Evolutionary conservation across 2,797 vertebrate genomes (phyloP), one percentile per base, ranked within the genome.

Genomic region (Oreochromis grahami): DNA sequence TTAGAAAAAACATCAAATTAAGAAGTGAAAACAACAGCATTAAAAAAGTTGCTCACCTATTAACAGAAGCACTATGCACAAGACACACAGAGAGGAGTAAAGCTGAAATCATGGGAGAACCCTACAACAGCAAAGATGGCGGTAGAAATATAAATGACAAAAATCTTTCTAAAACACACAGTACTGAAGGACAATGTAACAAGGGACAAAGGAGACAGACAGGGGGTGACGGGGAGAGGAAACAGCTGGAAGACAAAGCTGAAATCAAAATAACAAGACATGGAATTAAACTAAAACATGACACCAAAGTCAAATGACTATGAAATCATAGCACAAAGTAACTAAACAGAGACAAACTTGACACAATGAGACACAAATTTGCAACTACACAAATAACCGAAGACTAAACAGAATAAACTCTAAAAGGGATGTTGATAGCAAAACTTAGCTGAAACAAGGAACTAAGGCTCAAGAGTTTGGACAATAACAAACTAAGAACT

Each of bases 141-240:
- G 1, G 63, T 68, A 68, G n/a, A 0, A 21, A 41, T 68, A 41
- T 68, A 41, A 65, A 15, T 3, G 21, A 45, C 65, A 70, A 26
- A 70, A 26, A 45, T 3, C 14, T 45, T 70, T 45, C 56, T 58
- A 19, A 58, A 58, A 8, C 34, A 63, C 17, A 63, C 58, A 38
- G 34, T 19, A 63, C 58, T 38, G 58, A 63, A 63, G 19, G 58
- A 38, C 58, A 63, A 38, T n/a, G 19, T 36, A 36, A 63, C 19
- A 4, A 38, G 19, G 58, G 58, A 63, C 58, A 63, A 63, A 21
- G 58, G n/a, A 36, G 19, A 63, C 58, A 63, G 58, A 36, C 32
- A n/a, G 6, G 1, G 58, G 11, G 58, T 21, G 34, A 63, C 34
- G 34, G 0, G 1, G 60, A 63, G 19, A 63, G 60, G 34, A 38